Conservation (phyloP, 2,888 invertebrate species). For the Cataglyphis altisquamis region DNA sequence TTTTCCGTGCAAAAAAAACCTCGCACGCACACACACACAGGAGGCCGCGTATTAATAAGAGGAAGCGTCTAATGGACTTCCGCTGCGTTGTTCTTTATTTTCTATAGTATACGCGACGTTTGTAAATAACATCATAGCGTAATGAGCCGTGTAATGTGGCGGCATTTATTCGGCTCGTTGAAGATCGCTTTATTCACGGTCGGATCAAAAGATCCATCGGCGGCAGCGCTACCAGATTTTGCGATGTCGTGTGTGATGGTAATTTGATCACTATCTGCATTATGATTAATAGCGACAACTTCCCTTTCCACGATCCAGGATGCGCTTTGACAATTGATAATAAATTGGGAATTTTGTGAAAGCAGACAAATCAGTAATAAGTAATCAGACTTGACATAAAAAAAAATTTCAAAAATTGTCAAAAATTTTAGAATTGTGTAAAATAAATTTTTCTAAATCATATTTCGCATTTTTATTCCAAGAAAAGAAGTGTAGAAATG, state of each 20-base stretch:
- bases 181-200: conserved; percentile 63
- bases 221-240: conserved; percentile 43
- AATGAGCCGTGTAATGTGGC: conserved; percentile 76
- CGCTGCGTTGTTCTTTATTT: conserved; percentile 71
- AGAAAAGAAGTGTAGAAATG: background rate
- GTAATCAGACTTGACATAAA: background rate
- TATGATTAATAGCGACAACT: conserved; percentile 54
- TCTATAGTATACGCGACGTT: conserved; percentile 56
- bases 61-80: conserved; percentile 74
- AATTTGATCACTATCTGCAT: conserved; percentile 59
- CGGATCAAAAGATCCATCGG: conserved; percentile 56
- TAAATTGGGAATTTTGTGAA: conserved; percentile 9
- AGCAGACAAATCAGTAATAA: background rate
- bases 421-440: background rate
- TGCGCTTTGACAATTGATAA: conserved; percentile 43
- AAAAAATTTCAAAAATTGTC: background rate
- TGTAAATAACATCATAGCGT: conserved; percentile 69
- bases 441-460: background rate
- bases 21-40: conserved; percentile 6
- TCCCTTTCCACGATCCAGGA: conserved; percentile 12
- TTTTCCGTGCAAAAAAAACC: conserved; percentile 36
- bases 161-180: conserved; percentile 72
- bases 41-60: conserved; percentile 63
- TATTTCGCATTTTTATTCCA: background rate
- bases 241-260: conserved; percentile 29